A percentile compares a stretch with the other conserved stretches of the same genome.
These are phyloP conservation scores for Crocidura indochinensis DNA, from an alignment of 2,797 vertebrate genomes.

Conservation along the genomic window DNA sequence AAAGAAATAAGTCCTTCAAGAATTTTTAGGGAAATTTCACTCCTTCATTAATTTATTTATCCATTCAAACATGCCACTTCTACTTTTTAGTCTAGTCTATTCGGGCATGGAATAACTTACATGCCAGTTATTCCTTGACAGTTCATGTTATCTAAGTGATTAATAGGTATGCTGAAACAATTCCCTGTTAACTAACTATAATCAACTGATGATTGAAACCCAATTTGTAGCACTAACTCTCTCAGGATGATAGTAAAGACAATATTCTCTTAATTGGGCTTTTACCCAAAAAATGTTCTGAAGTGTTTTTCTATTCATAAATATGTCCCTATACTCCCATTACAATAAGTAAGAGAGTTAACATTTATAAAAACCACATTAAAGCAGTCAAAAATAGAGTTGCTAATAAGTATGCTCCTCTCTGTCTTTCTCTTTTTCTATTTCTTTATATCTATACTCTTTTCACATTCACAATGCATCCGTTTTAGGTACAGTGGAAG, in stretches of 20 bases:
- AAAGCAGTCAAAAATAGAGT: slow-evolving; percentile 39
- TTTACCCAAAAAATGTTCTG: background rate
- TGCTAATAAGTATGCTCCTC: background rate
- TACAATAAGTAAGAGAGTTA: slow-evolving; percentile 61
- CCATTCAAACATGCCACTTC: background rate
- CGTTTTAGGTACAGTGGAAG: slow-evolving; percentile 2
- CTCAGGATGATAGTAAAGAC: slow-evolving; percentile 59
- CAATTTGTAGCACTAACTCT: slow-evolving; percentile 26
- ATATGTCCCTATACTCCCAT: slow-evolving; percentile 24
- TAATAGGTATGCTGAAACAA: background rate
- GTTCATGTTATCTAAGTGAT: background rate
- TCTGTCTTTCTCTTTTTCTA: no score
- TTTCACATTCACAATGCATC: background rate
- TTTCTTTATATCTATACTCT: background rate
- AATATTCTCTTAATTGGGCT: slow-evolving; percentile 65
- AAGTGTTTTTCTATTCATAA: slow-evolving; percentile 67
- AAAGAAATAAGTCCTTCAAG: background rate
- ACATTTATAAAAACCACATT: slow-evolving; percentile 3
- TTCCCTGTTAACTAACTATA: background rate
- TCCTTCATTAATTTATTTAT: background rate
- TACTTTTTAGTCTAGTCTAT: background rate
- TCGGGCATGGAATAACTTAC: background rate
- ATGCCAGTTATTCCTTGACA: background rate
- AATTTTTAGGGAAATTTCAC: background rate
- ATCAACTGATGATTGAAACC: background rate